Conservation (phyloP, 2,797 vertebrate genomes). For the Sebastolobus alascanus region DNA sequence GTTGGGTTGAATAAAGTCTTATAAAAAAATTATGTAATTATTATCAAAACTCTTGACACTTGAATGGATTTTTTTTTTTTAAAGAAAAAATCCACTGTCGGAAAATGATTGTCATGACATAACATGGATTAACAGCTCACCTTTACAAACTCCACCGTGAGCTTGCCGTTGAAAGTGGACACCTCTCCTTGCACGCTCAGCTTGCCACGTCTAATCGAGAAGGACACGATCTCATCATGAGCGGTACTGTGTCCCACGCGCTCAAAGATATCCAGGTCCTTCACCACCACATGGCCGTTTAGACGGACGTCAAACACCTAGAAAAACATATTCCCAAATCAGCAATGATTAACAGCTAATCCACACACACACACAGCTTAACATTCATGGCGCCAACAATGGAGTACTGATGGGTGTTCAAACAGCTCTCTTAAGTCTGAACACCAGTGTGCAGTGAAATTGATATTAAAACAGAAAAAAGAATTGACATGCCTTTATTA, state of each 20-base stretch:
- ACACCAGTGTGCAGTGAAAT: background rate
- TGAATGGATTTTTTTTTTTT: background rate
- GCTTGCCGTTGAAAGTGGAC: conserved; percentile 97
- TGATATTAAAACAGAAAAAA: background rate
- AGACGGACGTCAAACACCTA: conserved; percentile 97
- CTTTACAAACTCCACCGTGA: conserved; percentile 98
- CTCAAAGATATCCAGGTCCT: conserved; percentile 98
- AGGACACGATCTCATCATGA: conserved; percentile 95
- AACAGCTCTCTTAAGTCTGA: background rate
- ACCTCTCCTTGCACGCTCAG: conserved; percentile 96
- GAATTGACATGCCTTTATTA: background rate
- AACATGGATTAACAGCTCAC: conserved; percentile 75
- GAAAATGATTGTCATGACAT: background rate
- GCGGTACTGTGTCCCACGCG: conserved; percentile 98
- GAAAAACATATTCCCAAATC: background rate
- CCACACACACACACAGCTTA: background rate
- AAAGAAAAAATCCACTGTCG: background rate
- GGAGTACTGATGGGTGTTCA: background rate
- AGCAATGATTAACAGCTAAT: background rate
- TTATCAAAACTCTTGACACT: background rate
- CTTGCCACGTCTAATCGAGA: conserved; percentile 95
- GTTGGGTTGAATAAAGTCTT: background rate
- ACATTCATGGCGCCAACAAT: background rate
- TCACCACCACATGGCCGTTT: conserved; percentile 96
- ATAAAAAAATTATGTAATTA: too few species aligned